phyloP scores from a whole-genome alignment of 2,888 invertebrate species.

The Polia nebulosa region DNA sequence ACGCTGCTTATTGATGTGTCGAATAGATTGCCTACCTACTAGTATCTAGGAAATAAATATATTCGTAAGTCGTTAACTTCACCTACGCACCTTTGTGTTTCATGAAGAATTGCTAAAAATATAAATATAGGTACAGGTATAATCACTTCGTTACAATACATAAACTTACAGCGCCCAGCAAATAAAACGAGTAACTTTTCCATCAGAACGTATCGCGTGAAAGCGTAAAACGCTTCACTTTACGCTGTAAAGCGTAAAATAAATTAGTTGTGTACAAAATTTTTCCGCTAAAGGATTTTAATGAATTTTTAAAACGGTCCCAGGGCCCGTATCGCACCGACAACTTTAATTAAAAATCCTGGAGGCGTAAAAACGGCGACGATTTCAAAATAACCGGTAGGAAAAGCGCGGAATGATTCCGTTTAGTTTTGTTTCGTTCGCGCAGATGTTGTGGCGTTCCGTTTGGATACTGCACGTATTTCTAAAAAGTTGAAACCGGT shows the following conservation, averaged over 20 bases:
- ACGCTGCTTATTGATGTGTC: background rate
- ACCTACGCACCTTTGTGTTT: too few relatives aligned
- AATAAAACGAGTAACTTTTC: conserved; percentile 52
- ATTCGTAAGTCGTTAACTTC: too few relatives aligned
- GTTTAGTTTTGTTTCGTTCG: conserved; percentile 73
- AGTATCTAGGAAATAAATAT: too few relatives aligned
- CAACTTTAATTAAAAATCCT: conserved; percentile 85
- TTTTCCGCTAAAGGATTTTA: conserved; percentile 77
- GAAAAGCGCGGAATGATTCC: conserved; percentile 71
- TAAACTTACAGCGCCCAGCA: conserved; percentile 14
- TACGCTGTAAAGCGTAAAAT: conserved; percentile 61
- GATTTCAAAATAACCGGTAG: conserved; percentile 79
- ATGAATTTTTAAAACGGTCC: conserved; percentile 82
- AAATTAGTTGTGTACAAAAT: conserved; percentile 76
- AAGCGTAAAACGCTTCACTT: conserved; percentile 60
- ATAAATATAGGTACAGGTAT: background rate
- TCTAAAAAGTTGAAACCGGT: conserved; percentile 39
- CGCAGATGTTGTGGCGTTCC: conserved; percentile 67
- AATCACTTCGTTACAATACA: background rate
- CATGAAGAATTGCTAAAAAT: too few relatives aligned
- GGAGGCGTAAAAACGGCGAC: conserved; percentile 79
- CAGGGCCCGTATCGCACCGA: conserved; percentile 75
- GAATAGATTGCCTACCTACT: too few relatives aligned
- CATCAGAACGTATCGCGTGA: conserved; percentile 46
- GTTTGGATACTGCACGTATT: conserved; percentile 32